Base-by-base conservation (phyloP, 2,888 invertebrate species). In the Hemistola chrysoprasaria region DNA sequence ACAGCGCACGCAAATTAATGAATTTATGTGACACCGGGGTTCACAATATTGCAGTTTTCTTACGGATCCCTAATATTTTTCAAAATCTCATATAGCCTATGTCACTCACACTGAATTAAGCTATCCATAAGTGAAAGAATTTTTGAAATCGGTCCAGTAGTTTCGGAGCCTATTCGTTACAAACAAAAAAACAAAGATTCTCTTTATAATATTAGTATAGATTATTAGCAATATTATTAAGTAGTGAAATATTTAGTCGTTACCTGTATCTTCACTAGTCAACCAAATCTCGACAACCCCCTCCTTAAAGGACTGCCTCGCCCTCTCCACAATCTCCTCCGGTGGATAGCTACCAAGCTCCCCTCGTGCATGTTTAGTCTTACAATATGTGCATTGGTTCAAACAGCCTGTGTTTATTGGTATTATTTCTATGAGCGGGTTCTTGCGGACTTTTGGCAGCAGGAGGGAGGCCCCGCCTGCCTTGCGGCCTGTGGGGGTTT, bases 371-470 rank as follows among this genome's bases (percentile, higher is more conserved):
- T 98, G 98, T 71, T 98, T 98, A 0, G 98, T 99, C 82, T 99
- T 99, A 72, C 99, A 99, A 70, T 99, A 99, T 0, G 99, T 98
- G 76, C 99, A 99, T 66, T 98, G 97, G 85, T 99, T 99, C 1
- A 99, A 86, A 63, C 99, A 99, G 0, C 98, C 98, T 0, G 98
- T 97, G 75, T 97, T 98, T 29, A 98, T 97, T 0, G 98, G 94
- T 43, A 98, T 98, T 39, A 99, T 99, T 90, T 99, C 99, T 43
- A 99, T 95, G 0, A 99, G 89, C 0, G 98, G 97, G 82, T 99
- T 99, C 67, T 96, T 95, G 33, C 99, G 91, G 7, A 99, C 95
- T 90, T 99, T 99, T 0, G 99, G 99, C 7, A 99, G 85, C 3
- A 93, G 90, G 0, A 99, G 85, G 0, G 95, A 92, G 0, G 98